Percentiles rank a stretch among this genome's conserved stretches.
phyloP scores from a whole-genome alignment of 2,888 invertebrate species.

The Zele albiditarsus region DNA sequence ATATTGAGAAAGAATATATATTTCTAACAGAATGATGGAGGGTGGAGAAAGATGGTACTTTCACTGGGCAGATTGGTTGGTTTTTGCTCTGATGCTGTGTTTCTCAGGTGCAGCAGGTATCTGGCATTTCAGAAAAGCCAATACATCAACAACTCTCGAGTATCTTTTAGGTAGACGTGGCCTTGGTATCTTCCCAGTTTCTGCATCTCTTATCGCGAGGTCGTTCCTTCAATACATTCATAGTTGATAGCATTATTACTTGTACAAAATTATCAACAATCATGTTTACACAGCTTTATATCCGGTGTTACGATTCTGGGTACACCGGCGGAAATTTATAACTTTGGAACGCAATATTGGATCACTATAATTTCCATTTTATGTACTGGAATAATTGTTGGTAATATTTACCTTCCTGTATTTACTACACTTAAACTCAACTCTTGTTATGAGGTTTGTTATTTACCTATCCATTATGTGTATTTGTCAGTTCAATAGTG shows the following conservation, averaged over 20 bases:
- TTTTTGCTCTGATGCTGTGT: constrained; percentile 81
- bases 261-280: constrained; percentile 8
- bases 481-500: constrained; percentile 4
- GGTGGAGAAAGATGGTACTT: constrained; percentile 63
- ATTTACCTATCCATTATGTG: constrained; percentile 33
- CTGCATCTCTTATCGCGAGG: constrained; percentile 91
- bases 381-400: constrained; percentile 80
- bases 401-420: constrained; percentile 85
- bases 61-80: constrained; percentile 78
- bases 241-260: constrained; percentile 20
- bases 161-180: constrained; percentile 85
- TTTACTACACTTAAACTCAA: constrained; percentile 84
- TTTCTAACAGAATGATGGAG: constrained; percentile 38
- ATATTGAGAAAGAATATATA: not conserved
- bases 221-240: constrained; percentile 63
- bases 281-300: constrained; percentile 79
- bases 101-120: constrained; percentile 86
- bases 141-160: constrained; percentile 78
- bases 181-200: constrained; percentile 86
- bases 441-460: constrained; percentile 86
- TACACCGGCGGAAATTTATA: constrained; percentile 90
- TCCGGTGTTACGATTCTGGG: constrained; percentile 92
- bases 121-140: constrained; percentile 77
- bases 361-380: constrained; percentile 82
- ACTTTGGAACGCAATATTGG: constrained; percentile 89